These are phyloP conservation scores for Coptotermes formosanus DNA, from an alignment of 1,140 invertebrate species.

Conservation along the genomic window DNA sequence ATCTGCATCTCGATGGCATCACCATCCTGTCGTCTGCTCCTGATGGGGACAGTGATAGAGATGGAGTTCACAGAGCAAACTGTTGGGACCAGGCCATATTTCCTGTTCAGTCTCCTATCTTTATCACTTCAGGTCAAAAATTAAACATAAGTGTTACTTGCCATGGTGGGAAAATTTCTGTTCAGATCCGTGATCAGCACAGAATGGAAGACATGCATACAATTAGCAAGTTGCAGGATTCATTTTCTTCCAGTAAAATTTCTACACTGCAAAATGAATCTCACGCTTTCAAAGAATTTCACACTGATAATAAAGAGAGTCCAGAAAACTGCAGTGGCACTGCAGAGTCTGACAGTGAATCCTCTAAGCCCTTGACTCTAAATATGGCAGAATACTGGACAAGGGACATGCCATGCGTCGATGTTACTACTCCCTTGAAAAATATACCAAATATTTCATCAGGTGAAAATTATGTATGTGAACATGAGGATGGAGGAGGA, in stretches of 20 bases:
- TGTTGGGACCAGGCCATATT: conserved; percentile 80
- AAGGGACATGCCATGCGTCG: not conserved
- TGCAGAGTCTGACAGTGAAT: too few species aligned
- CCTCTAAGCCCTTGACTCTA: not conserved
- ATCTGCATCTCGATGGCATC: conserved; percentile 65
- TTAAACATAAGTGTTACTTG: not conserved
- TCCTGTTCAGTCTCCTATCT: conserved; percentile 42
- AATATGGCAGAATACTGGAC: not conserved
- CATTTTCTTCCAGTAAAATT: not conserved
- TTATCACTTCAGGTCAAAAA: not conserved
- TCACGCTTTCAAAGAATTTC: not conserved
- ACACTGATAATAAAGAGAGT: not conserved
- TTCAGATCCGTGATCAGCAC: not conserved
- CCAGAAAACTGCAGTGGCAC: too few species aligned
- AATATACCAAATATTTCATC: too few species aligned
- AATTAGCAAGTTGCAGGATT: not conserved
- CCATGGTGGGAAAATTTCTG: not conserved
- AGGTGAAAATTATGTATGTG: too few species aligned
- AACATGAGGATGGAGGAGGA: too few species aligned
- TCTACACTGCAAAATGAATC: not conserved
- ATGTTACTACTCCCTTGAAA: not conserved
- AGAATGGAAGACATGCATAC: not conserved
- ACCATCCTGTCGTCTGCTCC: conserved; percentile 56
- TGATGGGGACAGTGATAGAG: conserved; percentile 5
- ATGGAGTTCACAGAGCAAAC: conserved; percentile 40